Evolutionary conservation across 1,140 invertebrate species (phyloP), one percentile per base, ranked within the genome.

Genomic region (Ectropis grisescens): DNA sequence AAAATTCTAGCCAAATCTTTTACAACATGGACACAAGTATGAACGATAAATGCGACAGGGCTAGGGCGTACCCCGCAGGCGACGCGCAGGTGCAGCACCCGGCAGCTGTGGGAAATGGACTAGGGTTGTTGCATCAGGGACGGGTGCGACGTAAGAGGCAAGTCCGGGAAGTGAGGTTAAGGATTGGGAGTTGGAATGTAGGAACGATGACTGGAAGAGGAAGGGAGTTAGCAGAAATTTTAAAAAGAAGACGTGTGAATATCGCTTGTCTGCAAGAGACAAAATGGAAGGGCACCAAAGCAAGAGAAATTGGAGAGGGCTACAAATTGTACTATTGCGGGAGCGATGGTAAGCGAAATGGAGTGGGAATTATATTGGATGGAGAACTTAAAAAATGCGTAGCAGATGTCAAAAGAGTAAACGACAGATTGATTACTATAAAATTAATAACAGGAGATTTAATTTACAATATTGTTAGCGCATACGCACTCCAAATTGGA

Each of bases 211-310:
- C 28, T 6, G 37, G 42, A 30, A 41, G 36, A 26, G 33, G 6
- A 2, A 26, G 29, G 22, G 42, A 42, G 11, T 2, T 43, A 35
- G 34, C 37, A 8, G 33, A 41, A 23, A 14, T 41, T 2, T 42
- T 31, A 23, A 23, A 39, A 11, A 35, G 33, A 16, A 27, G 41
- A 38, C 19, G 24, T 19, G 29, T 37, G 37, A 42, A 46, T 40
- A 22, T 47, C 5, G 41, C 38, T 0, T 44, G 44, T 37, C n/a
- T 53, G 1, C 49, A 53, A 33, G 38, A 53, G 16, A 53, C 40
- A 1, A 47, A 37, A 13, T 47, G 45, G 41, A 47, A 48, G 14
- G 49, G 41, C 6, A 12, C 19, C 10, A 47, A 42, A 37, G 44
- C 37, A 1, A 41, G 36, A 32, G 41, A 41, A 11, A 53, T 53